These are phyloP conservation scores for Conus canariensis DNA, from an alignment of 2,888 invertebrate genomes.

Conservation along the genomic window DNA sequence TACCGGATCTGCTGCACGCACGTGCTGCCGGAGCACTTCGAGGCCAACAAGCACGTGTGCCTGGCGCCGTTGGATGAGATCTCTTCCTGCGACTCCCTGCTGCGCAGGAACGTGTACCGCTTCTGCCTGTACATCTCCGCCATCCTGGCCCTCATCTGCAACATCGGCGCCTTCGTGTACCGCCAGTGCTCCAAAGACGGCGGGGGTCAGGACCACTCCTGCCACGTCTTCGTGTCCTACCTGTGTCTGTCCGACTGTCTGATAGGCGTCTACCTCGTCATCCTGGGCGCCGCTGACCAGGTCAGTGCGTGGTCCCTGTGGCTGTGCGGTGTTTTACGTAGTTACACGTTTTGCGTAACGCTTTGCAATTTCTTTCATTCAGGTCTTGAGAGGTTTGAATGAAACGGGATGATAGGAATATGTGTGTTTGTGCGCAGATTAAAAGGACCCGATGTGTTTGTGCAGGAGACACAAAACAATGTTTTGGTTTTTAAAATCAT, in stretches of 20 bases:
- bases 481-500: too few species aligned
- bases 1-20: conserved; percentile 17
- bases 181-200: conserved; percentile 22
- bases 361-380: too few species aligned
- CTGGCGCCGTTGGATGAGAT: conserved; percentile 51
- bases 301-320: neutral
- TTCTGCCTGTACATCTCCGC: conserved; percentile 56
- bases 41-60: conserved; percentile 15
- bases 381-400: too few species aligned
- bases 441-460: too few species aligned
- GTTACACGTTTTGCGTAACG: too few species aligned
- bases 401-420: too few species aligned
- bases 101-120: conserved; percentile 51
- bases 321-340: too few species aligned
- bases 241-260: conserved; percentile 13
- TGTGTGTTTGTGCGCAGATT: too few species aligned
- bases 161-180: conserved; percentile 50
- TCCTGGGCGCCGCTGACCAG: conserved; percentile 15
- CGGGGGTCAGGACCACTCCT: neutral
- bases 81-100: conserved; percentile 60
- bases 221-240: conserved; percentile 24
- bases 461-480: too few species aligned
- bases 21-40: conserved; percentile 11
- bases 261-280: conserved; percentile 25
- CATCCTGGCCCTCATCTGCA: conserved; percentile 54